Conservation (phyloP, 2,113 vertebrate genomes). For the Bambusicola thoracicus region DNA sequence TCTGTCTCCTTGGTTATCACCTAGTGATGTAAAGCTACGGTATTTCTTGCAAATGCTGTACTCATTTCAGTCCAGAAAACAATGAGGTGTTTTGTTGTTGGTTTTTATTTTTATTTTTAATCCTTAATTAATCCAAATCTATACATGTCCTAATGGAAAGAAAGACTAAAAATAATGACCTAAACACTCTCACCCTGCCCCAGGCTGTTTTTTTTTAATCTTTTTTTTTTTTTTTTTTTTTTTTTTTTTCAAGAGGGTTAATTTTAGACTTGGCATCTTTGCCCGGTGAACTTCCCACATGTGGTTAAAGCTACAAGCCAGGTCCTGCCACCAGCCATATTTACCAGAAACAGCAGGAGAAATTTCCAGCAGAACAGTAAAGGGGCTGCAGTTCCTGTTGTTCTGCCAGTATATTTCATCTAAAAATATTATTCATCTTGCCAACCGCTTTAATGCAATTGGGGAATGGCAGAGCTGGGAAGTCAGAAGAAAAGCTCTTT, state of each 20-base stretch:
- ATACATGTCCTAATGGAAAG: slow-evolving; percentile 23
- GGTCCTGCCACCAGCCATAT: slow-evolving; percentile 77
- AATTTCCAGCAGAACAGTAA: slow-evolving; percentile 79
- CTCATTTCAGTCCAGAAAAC: slow-evolving; percentile 4
- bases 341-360: slow-evolving; percentile 76
- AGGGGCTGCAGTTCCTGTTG: slow-evolving; percentile 72
- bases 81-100: not conserved
- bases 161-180: slow-evolving; percentile 41
- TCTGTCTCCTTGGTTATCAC: not conserved
- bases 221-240: not conserved
- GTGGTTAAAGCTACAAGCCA: slow-evolving; percentile 78
- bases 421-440: slow-evolving; percentile 72
- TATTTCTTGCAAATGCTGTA: not conserved
- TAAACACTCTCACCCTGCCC: slow-evolving; percentile 59
- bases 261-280: slow-evolving; percentile 78
- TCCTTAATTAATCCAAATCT: slow-evolving; percentile 45
- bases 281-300: slow-evolving; percentile 74
- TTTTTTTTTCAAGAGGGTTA: slow-evolving; percentile 56
- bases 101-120: not conserved
- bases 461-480: slow-evolving; percentile 62
- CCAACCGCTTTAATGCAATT: slow-evolving; percentile 67
- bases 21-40: not conserved
- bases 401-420: slow-evolving; percentile 72
- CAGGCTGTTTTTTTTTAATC: not conserved
- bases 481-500: slow-evolving; percentile 62